phyloP scores from a whole-genome alignment of 2,888 invertebrate genomes.

The Chironomus tentans region DNA sequence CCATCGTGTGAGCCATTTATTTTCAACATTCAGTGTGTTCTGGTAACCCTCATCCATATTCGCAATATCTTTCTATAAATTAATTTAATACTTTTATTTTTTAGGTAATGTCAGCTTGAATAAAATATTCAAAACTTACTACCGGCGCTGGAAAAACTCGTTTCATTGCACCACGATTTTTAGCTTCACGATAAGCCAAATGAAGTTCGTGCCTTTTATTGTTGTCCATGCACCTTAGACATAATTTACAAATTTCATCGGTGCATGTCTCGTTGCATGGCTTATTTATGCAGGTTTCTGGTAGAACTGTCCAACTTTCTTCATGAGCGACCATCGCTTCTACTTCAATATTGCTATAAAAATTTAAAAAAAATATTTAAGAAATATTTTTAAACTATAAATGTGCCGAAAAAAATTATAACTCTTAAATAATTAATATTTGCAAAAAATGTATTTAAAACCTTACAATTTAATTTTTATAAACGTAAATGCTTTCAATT shows the following conservation, averaged over 20 bases:
- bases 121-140: too few relatives aligned
- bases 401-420: too few relatives aligned
- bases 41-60: not conserved
- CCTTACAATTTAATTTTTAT: too few relatives aligned
- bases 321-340: conserved; percentile 61
- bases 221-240: conserved; percentile 62
- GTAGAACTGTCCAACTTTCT: conserved; percentile 55
- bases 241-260: conserved; percentile 61
- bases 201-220: conserved; percentile 51
- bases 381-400: too few relatives aligned
- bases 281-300: conserved; percentile 53
- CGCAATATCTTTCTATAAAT: not conserved
- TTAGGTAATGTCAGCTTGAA: too few relatives aligned
- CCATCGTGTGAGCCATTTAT: not conserved
- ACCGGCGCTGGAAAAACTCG: conserved; percentile 66
- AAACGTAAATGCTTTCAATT: too few relatives aligned
- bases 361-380: too few relatives aligned
- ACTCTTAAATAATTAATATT: too few relatives aligned
- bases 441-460: too few relatives aligned
- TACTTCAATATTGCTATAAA: conserved; percentile 42
- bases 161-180: conserved; percentile 68
- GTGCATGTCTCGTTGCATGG: conserved; percentile 53
- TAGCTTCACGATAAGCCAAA: conserved; percentile 68
- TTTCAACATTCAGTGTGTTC: not conserved
- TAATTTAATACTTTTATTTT: too few relatives aligned